These are phyloP conservation scores for Drosophila cardini DNA, from an alignment of 1,140 invertebrate species.

Conservation along the genomic window DNA sequence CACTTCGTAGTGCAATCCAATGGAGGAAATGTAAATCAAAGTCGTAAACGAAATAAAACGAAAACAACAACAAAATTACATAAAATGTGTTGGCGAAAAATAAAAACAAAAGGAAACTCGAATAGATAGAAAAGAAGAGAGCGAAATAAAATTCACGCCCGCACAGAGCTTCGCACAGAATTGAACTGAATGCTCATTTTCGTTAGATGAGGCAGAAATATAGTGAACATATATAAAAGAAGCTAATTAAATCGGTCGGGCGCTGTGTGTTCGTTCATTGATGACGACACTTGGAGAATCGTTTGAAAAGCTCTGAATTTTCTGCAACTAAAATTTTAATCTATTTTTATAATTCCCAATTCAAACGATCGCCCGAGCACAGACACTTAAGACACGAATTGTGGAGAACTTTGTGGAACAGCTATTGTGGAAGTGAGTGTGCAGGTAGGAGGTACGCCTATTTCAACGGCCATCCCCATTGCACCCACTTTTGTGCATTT, in stretches of 20 bases:
- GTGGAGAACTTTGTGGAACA: conserved; percentile 10
- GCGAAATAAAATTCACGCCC: conserved; percentile 49
- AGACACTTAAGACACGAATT: conserved; percentile 40
- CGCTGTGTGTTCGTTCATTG: conserved; percentile 49
- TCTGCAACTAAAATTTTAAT: conserved; percentile 72
- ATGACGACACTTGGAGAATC: conserved; percentile 68
- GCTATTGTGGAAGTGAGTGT: neutral
- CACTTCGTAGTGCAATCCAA: conserved; percentile 11
- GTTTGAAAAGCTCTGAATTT: conserved; percentile 61
- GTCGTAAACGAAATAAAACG: conserved; percentile 14
- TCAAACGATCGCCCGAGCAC: conserved; percentile 26
- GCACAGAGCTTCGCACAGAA: conserved; percentile 70
- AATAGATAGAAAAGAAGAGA: conserved; percentile 11
- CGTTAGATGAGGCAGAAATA: conserved; percentile 28
- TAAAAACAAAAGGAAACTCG: conserved; percentile 7
- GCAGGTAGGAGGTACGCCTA: neutral
- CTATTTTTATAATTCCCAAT: conserved; percentile 70
- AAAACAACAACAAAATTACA: conserved; percentile 29
- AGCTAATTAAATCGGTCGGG: conserved; percentile 68
- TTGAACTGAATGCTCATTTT: conserved; percentile 60
- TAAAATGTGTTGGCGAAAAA: conserved; percentile 20
- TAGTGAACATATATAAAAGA: conserved; percentile 12
- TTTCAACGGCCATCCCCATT: conserved; percentile 4
- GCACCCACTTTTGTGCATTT: neutral
- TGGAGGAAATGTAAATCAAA: conserved; percentile 7